Percentiles rank a stretch among this genome's conserved stretches.
phyloP scores from a whole-genome alignment of 2,113 vertebrate genomes.

The Vombatus ursinus region DNA sequence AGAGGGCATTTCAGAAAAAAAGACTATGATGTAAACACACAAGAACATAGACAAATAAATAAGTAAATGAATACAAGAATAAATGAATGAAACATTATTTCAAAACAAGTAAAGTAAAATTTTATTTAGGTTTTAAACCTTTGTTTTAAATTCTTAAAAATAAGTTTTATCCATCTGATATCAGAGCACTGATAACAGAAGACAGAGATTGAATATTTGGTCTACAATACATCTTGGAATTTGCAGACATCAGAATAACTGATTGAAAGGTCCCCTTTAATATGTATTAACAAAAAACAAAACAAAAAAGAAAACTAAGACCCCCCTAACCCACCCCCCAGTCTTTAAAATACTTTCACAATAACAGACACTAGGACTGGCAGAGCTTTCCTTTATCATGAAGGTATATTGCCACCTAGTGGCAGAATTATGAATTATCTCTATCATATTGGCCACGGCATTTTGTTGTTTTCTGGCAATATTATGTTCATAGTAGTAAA shows the following conservation, averaged over 20 bases:
- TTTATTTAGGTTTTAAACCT: not conserved
- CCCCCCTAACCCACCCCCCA: too few species aligned
- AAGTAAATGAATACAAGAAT: not conserved
- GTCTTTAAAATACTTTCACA: not conserved
- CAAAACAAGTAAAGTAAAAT: not conserved
- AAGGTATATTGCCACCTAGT: conserved; percentile 60
- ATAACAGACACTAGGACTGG: not conserved
- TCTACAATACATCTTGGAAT: not conserved
- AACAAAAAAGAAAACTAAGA: not conserved
- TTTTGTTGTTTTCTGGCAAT: not conserved
- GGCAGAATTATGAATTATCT: conserved; percentile 47
- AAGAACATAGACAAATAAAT: not conserved
- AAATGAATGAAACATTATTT: not conserved
- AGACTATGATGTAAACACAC: not conserved
- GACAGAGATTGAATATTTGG: not conserved
- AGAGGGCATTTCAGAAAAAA: not conserved
- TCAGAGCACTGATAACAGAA: not conserved
- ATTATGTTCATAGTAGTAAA: not conserved
- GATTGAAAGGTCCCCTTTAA: not conserved
- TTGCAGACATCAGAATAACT: not conserved
- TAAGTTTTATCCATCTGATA: not conserved
- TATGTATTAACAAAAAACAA: not conserved
- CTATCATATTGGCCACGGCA: not conserved
- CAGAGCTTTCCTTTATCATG: conserved; percentile 8
- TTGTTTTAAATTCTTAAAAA: not conserved